Evolutionary conservation across 2,797 vertebrate genomes (phyloP), one percentile per base, ranked within the genome.

Genomic region (Schizothorax lantsangensis): DNA sequence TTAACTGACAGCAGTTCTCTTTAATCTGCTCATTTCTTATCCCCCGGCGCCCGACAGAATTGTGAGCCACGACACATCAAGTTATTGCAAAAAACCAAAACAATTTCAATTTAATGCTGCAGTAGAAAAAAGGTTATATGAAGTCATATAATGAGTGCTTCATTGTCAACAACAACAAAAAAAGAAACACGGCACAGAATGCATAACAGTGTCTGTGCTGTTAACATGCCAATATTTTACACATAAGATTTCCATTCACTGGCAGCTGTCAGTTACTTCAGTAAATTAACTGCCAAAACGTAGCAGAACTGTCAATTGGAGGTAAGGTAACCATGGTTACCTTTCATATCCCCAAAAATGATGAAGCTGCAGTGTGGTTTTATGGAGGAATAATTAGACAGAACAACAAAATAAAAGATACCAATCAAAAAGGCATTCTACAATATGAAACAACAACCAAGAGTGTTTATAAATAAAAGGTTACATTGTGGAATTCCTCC

Each of bases 221-320:
- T 97, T 97, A 96, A 98, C 98, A 99, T 98, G 98, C 98, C 97
- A 94, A 97, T 97, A 98, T 97, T 97, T 98, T 98, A 98, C 97
- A 99, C 96, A 96, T 96, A 97, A 95, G 81, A 89, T 89, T 91
- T 90, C 88, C 88, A 90, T 94, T 96, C 94, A 96, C 96, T 97
- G 98, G 97, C 98, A 98, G 97, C 97, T 98, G 98, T 98, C 97
- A 97, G 97, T 99, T 97, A 98, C 95, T 96, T 96, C 96, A 97
- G 97, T 97, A 98, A 98, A 98, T 97, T 94, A 97, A 98, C 97
- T 97, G 97, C 97, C 97, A 97, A 95, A 97, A 97, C 94, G 95
- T 97, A 97, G 97, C 95, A 95, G 96, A 97, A 96, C 95, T 95
- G 97, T 97, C 96, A 96, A 95, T 97, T 95, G 96, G 96, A 97